Percentiles rank a stretch among this genome's conserved stretches.
Evolutionary conservation across 2,888 invertebrate genomes (phyloP).

Genomic region (Chalcosyrphus nemorum): DNA sequence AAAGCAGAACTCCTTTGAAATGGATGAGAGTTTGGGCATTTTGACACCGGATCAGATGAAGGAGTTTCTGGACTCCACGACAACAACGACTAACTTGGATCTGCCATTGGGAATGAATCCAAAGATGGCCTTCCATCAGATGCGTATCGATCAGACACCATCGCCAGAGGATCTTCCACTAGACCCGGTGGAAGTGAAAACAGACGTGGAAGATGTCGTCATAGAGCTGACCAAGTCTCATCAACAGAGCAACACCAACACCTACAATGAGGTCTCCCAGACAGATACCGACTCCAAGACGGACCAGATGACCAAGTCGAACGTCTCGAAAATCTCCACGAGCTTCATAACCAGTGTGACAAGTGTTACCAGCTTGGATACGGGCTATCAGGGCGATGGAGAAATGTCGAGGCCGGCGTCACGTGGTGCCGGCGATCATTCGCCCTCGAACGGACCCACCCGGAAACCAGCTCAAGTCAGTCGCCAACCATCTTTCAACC

Average conservation of each 20-base stretch:
- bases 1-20: constrained; percentile 91
- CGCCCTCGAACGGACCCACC: constrained; percentile 84
- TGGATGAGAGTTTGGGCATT: constrained; percentile 92
- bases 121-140: constrained; percentile 79
- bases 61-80: constrained; percentile 85
- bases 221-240: constrained; percentile 79
- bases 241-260: constrained; percentile 68
- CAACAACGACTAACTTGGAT: constrained; percentile 85
- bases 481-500: constrained; percentile 82
- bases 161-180: constrained; percentile 93
- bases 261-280: constrained; percentile 83
- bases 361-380: constrained; percentile 95
- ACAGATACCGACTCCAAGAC: constrained; percentile 84
- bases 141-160: constrained; percentile 89
- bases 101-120: constrained; percentile 83
- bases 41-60: constrained; percentile 95
- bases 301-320: constrained; percentile 84
- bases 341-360: constrained; percentile 94
- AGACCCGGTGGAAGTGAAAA: constrained; percentile 87
- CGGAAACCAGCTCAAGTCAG: constrained; percentile 79
- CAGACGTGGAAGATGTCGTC: constrained; percentile 84
- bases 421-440: constrained; percentile 89
- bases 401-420: constrained; percentile 94
- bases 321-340: constrained; percentile 86
- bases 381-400: constrained; percentile 96